Percentiles rank a stretch among this genome's conserved stretches.
These are phyloP conservation scores for Perca fluviatilis DNA, from an alignment of 2,113 vertebrate genomes.

Conservation along the genomic window DNA sequence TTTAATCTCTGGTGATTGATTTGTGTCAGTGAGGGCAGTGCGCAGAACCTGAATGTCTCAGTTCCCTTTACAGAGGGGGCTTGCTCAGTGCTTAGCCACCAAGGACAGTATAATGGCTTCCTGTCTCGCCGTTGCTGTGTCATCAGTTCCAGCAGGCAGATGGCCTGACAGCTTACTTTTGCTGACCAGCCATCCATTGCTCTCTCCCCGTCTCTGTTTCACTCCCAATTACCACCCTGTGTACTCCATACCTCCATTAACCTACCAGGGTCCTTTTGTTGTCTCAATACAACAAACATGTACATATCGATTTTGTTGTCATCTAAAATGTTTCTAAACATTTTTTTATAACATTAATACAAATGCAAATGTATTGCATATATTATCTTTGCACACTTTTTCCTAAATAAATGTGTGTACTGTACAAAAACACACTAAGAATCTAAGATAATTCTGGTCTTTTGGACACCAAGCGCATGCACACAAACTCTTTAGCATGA, in stretches of 20 bases:
- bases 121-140: slow-evolving; percentile 70
- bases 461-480: too few species aligned
- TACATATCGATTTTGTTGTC: not conserved
- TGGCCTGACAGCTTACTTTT: slow-evolving; percentile 64
- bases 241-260: slow-evolving; percentile 18
- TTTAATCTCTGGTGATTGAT: slow-evolving; percentile 27
- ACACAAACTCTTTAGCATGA: not conserved
- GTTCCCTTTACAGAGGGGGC: slow-evolving; percentile 38
- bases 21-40: slow-evolving; percentile 34
- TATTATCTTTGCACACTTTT: too few species aligned
- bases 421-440: too few species aligned
- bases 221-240: slow-evolving; percentile 24
- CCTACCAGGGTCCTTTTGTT: slow-evolving; percentile 33
- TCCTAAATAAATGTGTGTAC: not conserved
- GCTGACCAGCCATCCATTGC: slow-evolving; percentile 59
- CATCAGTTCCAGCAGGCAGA: slow-evolving; percentile 74
- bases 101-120: slow-evolving; percentile 71
- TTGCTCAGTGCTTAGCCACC: slow-evolving; percentile 59
- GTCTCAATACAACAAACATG: not conserved
- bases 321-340: not conserved
- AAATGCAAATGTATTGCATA: not conserved
- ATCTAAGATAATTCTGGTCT: not conserved
- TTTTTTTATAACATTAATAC: not conserved
- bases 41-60: slow-evolving; percentile 64
- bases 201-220: slow-evolving; percentile 28